These are phyloP conservation scores for Phoxinus phoxinus DNA, from an alignment of 2,113 vertebrate species.

Conservation along the genomic window DNA sequence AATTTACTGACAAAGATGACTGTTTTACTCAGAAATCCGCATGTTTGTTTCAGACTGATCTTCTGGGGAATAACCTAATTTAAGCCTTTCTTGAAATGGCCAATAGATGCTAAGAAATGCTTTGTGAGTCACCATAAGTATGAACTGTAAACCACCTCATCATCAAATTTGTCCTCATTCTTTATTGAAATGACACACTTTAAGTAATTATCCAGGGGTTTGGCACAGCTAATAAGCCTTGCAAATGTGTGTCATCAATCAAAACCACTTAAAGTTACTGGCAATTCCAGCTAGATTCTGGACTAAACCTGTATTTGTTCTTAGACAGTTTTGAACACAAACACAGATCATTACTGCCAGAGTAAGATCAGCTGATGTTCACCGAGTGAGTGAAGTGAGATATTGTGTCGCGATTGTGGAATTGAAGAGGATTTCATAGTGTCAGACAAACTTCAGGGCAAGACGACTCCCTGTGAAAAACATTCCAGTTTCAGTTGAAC, in stretches of 20 bases:
- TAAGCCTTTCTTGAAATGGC: not conserved
- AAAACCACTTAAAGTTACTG: not conserved
- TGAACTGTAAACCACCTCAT: not conserved
- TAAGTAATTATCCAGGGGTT: conserved; percentile 14
- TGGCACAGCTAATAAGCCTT: not conserved
- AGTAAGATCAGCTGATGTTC: not conserved
- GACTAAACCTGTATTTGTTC: not conserved
- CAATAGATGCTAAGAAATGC: not conserved
- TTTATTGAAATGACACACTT: conserved; percentile 9
- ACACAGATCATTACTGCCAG: not conserved
- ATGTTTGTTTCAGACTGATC: not conserved
- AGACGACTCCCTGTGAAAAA: conserved; percentile 44
- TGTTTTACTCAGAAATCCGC: not conserved
- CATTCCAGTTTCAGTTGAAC: conserved; percentile 76
- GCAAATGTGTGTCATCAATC: conserved; percentile 23
- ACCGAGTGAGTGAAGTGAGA: not conserved
- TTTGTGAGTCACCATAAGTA: not conserved
- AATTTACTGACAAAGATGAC: not conserved
- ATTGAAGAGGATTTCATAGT: conserved; percentile 2
- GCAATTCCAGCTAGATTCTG: not conserved
- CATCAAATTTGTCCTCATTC: not conserved
- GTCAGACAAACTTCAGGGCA: conserved; percentile 3
- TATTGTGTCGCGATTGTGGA: conserved; percentile 13
- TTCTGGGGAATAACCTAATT: not conserved
- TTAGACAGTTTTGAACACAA: not conserved